Evolutionary conservation across 2,113 vertebrate species (phyloP).

Genomic region (Orientallactaga bullata): DNA sequence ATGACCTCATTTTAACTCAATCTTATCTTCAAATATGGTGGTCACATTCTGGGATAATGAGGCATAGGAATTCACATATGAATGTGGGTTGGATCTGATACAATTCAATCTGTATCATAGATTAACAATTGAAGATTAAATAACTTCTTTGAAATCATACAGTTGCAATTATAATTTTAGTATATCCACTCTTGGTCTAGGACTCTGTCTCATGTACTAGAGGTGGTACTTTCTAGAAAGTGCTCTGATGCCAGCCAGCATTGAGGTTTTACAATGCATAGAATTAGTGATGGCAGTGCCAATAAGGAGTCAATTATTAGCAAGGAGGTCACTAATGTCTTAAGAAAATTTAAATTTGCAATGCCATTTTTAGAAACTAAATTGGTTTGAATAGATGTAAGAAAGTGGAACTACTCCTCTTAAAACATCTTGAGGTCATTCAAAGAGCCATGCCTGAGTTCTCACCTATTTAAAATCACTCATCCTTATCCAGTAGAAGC

Average conservation of each 20-base stretch:
- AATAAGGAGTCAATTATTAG: slow-evolving; percentile 25
- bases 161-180: background rate
- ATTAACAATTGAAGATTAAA: background rate
- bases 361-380: slow-evolving; percentile 47
- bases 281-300: slow-evolving; percentile 1
- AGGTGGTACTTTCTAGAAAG: background rate
- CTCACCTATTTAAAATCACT: background rate
- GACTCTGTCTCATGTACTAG: background rate
- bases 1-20: background rate
- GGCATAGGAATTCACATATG: background rate
- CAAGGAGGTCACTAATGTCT: slow-evolving; percentile 41
- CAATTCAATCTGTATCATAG: background rate
- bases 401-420: slow-evolving; percentile 24
- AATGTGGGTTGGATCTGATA: background rate
- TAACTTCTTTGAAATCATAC: slow-evolving; percentile 14
- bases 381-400: slow-evolving; percentile 61
- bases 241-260: background rate
- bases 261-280: slow-evolving; percentile 39
- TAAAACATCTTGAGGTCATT: slow-evolving; percentile 36
- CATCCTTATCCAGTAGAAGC: background rate
- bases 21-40: background rate
- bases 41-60: background rate
- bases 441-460: background rate
- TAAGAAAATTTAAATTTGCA: slow-evolving; percentile 52
- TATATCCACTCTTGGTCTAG: background rate